These are phyloP conservation scores for Monopterus albus DNA, from an alignment of 2,113 vertebrate genomes.

Conservation along the genomic window DNA sequence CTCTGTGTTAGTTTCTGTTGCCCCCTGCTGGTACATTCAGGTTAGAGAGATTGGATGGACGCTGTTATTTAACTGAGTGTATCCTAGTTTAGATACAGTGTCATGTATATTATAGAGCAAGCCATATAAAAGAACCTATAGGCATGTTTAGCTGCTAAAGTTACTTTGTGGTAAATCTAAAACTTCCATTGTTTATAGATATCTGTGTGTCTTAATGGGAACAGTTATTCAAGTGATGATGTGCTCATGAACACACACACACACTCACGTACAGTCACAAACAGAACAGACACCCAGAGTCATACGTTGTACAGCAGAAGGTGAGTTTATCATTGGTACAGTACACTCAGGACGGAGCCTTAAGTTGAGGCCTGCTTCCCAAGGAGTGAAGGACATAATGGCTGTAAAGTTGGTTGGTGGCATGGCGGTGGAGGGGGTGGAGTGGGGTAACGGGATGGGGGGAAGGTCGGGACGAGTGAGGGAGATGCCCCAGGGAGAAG, in stretches of 20 bases:
- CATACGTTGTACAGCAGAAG: constrained; percentile 1
- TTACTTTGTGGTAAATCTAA: constrained; percentile 61
- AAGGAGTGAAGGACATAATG: constrained; percentile 63
- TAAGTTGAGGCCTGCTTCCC: constrained; percentile 29
- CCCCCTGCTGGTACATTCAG: constrained; percentile 52
- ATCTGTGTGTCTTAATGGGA: constrained; percentile 50
- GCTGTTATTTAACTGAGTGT: background rate
- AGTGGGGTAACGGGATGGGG: constrained; percentile 28
- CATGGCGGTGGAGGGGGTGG: background rate
- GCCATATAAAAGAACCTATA: background rate
- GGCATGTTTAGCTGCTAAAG: constrained; percentile 35
- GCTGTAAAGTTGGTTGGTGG: constrained; percentile 14
- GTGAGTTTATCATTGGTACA: constrained; percentile 51
- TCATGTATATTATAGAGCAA: background rate
- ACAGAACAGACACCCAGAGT: constrained; percentile 19
- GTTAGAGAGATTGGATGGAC: background rate
- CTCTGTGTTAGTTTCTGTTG: constrained; percentile 45
- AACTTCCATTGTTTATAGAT: constrained; percentile 21
- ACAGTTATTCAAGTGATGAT: constrained; percentile 62
- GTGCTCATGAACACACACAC: constrained; percentile 4
- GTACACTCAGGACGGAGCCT: constrained; percentile 22
- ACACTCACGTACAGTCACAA: constrained; percentile 13
- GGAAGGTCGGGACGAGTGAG: constrained; percentile 57
- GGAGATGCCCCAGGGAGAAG: constrained; percentile 49
- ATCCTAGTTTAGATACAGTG: background rate